Evolutionary conservation across 37 sponge, comb jelly and placozoan genomes (phyloP).

Genomic region (Petrosia ficiformis): DNA sequence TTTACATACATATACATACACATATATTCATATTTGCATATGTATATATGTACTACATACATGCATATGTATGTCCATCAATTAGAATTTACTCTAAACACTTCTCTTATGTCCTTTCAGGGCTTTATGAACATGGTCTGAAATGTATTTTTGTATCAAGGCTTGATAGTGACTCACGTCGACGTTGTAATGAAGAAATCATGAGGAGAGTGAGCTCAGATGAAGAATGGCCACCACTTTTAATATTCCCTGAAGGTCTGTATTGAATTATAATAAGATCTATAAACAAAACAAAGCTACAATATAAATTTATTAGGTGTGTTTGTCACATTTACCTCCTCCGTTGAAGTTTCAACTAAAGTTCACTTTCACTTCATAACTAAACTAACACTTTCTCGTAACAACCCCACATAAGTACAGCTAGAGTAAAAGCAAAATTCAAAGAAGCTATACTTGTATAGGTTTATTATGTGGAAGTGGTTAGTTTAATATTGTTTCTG

Average conservation of each 20-base stretch:
- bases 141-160: conserved; percentile 61
- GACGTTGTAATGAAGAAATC: conserved; percentile 36
- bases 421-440: too few species aligned
- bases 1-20: too few species aligned
- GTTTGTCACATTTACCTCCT: neutral
- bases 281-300: neutral
- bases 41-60: too few species aligned
- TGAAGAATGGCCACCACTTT: conserved; percentile 54
- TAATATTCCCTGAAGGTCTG: conserved; percentile 66
- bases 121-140: conserved; percentile 5
- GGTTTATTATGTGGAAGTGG: too few species aligned
- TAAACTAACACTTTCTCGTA: too few species aligned
- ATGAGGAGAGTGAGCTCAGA: conserved; percentile 18
- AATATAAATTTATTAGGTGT: neutral
- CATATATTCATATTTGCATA: too few species aligned
- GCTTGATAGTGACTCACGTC: conserved; percentile 29
- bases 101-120: conserved; percentile 23
- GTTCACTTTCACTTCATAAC: neutral
- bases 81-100: too few species aligned
- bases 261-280: conserved; percentile 3
- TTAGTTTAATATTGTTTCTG: conserved; percentile 7
- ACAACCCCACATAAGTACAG: too few species aligned
- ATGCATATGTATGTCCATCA: too few species aligned
- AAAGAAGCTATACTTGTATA: too few species aligned
- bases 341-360: too few species aligned